These are phyloP conservation scores for Cartodere bifasciata DNA, from an alignment of 2,888 invertebrate species.

Conservation along the genomic window DNA sequence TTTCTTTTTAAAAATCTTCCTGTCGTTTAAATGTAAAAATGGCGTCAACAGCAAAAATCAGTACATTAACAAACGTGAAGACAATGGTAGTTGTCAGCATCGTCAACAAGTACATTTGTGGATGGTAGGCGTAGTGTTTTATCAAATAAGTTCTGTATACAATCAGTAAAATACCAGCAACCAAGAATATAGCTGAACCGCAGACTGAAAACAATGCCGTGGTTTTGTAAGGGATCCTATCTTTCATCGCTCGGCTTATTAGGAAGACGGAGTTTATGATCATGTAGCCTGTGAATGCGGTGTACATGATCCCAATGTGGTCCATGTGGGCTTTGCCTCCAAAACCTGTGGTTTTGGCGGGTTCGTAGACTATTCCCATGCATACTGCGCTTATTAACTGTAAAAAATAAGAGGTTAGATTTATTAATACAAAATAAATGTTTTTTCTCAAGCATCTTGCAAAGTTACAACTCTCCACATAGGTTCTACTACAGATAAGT, in stretches of 20 bases:
- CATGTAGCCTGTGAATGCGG: constrained; percentile 51
- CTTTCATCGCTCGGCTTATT: constrained; percentile 46
- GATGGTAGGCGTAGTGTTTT: constrained; percentile 41
- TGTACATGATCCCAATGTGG: constrained; percentile 53
- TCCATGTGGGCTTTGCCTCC: constrained; percentile 42
- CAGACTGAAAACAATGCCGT: constrained; percentile 47
- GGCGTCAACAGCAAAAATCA: constrained; percentile 48
- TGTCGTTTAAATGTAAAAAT: constrained; percentile 46
- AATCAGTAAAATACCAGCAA: constrained; percentile 52
- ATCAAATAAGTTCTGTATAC: constrained; percentile 32
- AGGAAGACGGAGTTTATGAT: constrained; percentile 50
- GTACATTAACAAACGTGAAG: constrained; percentile 47
- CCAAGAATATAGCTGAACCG: constrained; percentile 49
- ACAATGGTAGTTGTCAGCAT: constrained; percentile 52
- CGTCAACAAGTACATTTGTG: constrained; percentile 50
- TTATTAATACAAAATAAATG: no score
- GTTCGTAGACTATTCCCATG: constrained; percentile 50
- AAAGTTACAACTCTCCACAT: no score
- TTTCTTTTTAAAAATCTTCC: constrained; percentile 36
- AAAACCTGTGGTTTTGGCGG: constrained; percentile 43
- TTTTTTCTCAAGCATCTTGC: no score
- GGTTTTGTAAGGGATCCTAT: constrained; percentile 50
- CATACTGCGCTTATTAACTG: constrained; percentile 50
- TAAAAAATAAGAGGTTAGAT: constrained; percentile 20
- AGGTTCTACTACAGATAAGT: no score